Evolutionary conservation across 2,888 invertebrate species (phyloP), one percentile per base, ranked within the genome.

Genomic region (Baronia brevicornis): DNA sequence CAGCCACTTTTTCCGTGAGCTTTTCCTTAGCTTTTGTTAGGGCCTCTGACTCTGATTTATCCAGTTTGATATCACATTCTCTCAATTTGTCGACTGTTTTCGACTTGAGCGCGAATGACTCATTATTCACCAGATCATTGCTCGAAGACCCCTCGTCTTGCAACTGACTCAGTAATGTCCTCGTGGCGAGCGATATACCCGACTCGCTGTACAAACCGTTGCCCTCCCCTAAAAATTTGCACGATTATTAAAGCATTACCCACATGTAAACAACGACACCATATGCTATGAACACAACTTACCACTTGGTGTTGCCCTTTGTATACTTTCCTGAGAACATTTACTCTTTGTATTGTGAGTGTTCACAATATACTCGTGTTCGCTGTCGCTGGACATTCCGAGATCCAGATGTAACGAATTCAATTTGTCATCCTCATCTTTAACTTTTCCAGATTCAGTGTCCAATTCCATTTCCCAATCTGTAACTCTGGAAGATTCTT

Each of bases 381-480:
- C 85, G 47, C 84, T 84, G 36, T 84, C 85, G 45, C 84, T 85
- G 7, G 85, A 85, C 80, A 84, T 84, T 25, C 84, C 85, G 32
- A 85, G 52, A 42, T 84, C 85, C 33, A 85, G 44, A 40, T 82
- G 80, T 46, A 84, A 51, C 5, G 82, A 82, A 48, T 82, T 84
- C 30, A 82, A 50, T 45, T 84, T 84, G 32, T 79, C 77, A 24
- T 79, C 80, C 18, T 72, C 70, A 27, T 73, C 72, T 46, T 84
- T 82, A 8, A 68, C 71, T 38, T 80, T 82, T 14, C 68, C 60
- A n/a, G 72, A 54, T 8, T 70, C 86, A 17, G 87, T 84, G 39
- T 88, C 88, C 22, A 88, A 57, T 51, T 88, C 88, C 72, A 87
- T 86, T 57, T 88, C 88, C 88, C 88, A 89, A 46, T 88, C 88